Percentiles rank a stretch among this genome's conserved stretches.
These are phyloP conservation scores for Macropis europaea DNA, from an alignment of 2,888 invertebrate species.

Conservation along the genomic window DNA sequence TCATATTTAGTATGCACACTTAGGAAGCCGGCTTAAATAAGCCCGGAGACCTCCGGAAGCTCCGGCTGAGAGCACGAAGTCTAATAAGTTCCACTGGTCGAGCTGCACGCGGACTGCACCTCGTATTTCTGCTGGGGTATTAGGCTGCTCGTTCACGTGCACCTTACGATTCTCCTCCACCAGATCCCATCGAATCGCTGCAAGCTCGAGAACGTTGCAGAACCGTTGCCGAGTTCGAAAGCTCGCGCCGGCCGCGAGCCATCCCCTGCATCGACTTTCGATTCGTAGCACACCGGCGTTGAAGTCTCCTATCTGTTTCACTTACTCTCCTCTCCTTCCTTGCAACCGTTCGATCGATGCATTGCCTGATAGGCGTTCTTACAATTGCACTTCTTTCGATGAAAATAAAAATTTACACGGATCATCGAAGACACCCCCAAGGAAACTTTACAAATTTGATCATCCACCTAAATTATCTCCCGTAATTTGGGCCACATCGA, in stretches of 20 bases:
- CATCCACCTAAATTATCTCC: too few relatives aligned
- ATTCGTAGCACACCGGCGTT: conserved; percentile 61
- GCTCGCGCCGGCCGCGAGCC: conserved; percentile 7
- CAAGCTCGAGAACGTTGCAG: neutral
- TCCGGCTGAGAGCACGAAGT: conserved; percentile 70
- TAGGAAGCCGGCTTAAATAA: conserved; percentile 79
- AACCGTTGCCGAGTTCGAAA: neutral
- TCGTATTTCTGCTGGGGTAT: conserved; percentile 74
- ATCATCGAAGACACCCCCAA: too few relatives aligned
- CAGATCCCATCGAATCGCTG: neutral
- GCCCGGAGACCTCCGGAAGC: conserved; percentile 71
- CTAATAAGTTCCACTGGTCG: conserved; percentile 77
- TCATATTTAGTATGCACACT: conserved; percentile 80
- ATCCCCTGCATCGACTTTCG: conserved; percentile 55
- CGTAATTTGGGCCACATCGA: too few relatives aligned
- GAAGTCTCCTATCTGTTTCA: conserved; percentile 60
- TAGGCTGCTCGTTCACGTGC: conserved; percentile 56
- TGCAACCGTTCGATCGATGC: neutral
- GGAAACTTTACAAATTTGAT: too few relatives aligned
- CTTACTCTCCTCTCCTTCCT: conserved; percentile 16
- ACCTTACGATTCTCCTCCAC: conserved; percentile 13
- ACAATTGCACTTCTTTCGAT: neutral
- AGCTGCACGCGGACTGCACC: conserved; percentile 65
- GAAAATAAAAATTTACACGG: too few relatives aligned
- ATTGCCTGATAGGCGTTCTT: neutral